phyloP scores from a whole-genome alignment of 2,888 invertebrate species.

The Macrophya annulata region DNA sequence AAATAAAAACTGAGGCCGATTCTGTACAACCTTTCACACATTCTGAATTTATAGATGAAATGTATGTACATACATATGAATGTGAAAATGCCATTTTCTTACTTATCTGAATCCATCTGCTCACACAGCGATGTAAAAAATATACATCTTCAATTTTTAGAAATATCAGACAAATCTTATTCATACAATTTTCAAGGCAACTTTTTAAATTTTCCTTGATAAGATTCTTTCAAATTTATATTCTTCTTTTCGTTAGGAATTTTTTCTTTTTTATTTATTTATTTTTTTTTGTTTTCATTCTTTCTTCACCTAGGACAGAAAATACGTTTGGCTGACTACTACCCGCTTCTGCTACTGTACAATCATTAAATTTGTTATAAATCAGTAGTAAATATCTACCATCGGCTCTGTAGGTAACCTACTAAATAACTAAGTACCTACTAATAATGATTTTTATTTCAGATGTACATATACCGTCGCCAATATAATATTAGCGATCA shows the following conservation, averaged over 20 bases:
- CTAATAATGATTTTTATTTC: conserved; percentile 9
- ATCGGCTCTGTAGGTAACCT: neutral
- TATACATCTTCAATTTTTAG: neutral
- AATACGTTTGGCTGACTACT: conserved; percentile 6
- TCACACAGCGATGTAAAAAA: neutral
- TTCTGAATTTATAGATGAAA: neutral
- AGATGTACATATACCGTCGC: neutral
- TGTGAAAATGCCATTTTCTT: too few relatives aligned
- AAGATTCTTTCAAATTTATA: neutral
- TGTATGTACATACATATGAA: too few relatives aligned
- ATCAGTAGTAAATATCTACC: conserved; percentile 14
- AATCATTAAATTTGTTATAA: neutral
- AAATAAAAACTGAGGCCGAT: neutral
- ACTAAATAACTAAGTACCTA: neutral
- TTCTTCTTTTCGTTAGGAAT: neutral
- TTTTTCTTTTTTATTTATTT: neutral
- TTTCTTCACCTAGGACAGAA: neutral
- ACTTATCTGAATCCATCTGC: neutral
- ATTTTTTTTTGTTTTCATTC: neutral
- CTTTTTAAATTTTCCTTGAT: neutral
- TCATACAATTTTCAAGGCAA: neutral
- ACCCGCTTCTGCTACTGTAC: neutral
- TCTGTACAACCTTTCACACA: neutral
- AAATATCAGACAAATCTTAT: neutral
- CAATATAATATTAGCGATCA: neutral